phyloP scores from a whole-genome alignment of 2,113 vertebrate genomes.

The Chunga burmeisteri region DNA sequence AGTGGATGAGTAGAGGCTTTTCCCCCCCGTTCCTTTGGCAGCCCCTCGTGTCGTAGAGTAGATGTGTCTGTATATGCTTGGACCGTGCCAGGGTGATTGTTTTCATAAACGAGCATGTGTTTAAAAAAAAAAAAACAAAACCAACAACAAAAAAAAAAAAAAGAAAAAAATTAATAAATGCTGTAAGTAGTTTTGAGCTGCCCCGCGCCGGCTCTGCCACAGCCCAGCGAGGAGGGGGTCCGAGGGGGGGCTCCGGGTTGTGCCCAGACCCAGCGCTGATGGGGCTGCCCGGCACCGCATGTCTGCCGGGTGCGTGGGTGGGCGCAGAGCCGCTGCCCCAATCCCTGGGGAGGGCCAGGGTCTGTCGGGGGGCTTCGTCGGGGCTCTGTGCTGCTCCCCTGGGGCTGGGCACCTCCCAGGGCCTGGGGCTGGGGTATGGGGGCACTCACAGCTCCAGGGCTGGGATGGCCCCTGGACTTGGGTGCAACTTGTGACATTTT shows the following conservation, averaged over 20 bases:
- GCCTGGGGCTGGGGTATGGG: fast-evolving
- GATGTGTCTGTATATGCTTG: slow-evolving; percentile 74
- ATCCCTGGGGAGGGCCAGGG: background rate
- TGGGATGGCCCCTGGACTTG: background rate
- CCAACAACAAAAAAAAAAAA: background rate
- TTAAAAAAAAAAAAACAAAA: background rate
- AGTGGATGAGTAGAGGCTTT: slow-evolving; percentile 64
- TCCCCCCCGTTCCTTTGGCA: slow-evolving; percentile 36
- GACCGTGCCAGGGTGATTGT: slow-evolving; percentile 72
- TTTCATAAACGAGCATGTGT: slow-evolving; percentile 60
- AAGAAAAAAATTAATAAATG: slow-evolving; percentile 23
- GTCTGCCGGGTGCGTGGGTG: background rate
- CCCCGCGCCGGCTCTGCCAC: background rate
- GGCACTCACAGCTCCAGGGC: background rate
- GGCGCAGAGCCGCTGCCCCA: background rate
- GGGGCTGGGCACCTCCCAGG: background rate
- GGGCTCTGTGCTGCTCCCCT: background rate
- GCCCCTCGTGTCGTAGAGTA: slow-evolving; percentile 66
- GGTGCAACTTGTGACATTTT: slow-evolving; percentile 21
- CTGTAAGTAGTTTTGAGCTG: slow-evolving; percentile 59
- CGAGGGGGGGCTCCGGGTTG: background rate
- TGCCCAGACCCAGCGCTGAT: background rate
- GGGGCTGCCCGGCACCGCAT: background rate
- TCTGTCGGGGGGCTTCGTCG: background rate
- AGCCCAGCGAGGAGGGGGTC: background rate